Percentiles rank a stretch among this genome's conserved stretches.
Evolutionary conservation across 2,888 invertebrate species (phyloP).

Genomic region (Crematogaster levior): DNA sequence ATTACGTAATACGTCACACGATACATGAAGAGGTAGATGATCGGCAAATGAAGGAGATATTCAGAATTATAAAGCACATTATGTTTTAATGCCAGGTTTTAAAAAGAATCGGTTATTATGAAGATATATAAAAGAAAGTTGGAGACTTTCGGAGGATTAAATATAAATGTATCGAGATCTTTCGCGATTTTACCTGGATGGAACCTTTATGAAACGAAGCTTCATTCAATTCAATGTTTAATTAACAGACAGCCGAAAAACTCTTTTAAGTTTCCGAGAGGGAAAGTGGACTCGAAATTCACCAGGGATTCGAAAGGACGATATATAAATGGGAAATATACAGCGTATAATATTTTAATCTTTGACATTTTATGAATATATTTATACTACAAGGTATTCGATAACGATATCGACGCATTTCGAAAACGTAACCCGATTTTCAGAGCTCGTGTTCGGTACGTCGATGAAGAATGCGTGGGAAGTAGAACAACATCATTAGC

Average conservation of each 20-base stretch:
- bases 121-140: not conserved
- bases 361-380: constrained; percentile 34
- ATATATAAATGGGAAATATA: not conserved
- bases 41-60: not conserved
- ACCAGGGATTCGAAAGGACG: not conserved
- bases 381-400: constrained; percentile 14
- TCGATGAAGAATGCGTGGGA: constrained; percentile 47
- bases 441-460: constrained; percentile 23
- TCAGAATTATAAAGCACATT: not conserved
- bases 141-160: not conserved
- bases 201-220: not conserved
- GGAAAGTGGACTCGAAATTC: not conserved
- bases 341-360: not conserved
- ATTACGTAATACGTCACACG: not conserved
- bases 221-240: not conserved
- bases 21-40: not conserved
- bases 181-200: not conserved
- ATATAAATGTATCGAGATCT: not conserved
- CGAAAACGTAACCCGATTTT: constrained; percentile 34
- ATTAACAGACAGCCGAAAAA: not conserved
- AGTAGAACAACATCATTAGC: constrained; percentile 55
- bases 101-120: not conserved
- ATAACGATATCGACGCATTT: constrained; percentile 34
- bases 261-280: not conserved
- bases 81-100: not conserved